Base-by-base conservation (phyloP, 2,113 vertebrate species). In the Oplegnathus fasciatus region DNA sequence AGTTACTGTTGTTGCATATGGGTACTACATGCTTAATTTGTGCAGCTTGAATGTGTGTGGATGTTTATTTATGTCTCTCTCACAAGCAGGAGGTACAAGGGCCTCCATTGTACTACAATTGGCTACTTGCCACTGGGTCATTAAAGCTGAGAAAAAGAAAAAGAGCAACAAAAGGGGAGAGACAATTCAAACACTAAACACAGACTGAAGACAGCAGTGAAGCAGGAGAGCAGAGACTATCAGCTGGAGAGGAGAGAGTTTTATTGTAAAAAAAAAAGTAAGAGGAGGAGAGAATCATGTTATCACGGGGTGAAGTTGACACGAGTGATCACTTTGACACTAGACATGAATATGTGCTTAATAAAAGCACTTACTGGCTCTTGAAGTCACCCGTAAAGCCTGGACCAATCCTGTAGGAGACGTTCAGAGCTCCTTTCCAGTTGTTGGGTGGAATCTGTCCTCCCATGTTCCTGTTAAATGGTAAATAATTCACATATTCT, bases 351-450 rank as follows among this genome's bases (percentile, higher is more conserved):
- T 24, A 58, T 37, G 64, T 26, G 10, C 42, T 67, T 11, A 32
- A 62, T 20, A 22, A 24, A 37, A 81, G 22, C 54, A 87, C 94
- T 94, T 86, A 98, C 98, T 96, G 96, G 78, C 69, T 90, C 72
- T 90, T 92, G 79, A 93, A 90, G 24, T 18, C 89, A 1, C 82
- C 89, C 3, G 17, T 75, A 89, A 98, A 99, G 67, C 98, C 98
- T 22, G 98, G 98, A 6, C 98, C 98, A 20, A 96, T 94, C 17
- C 94, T 96, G 58, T 99, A 99, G 24, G 96, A 90, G 37, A 99
- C 93, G 14, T 97, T 96, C 57, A 99, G 96, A 37, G 91, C 88
- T 79, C 98, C 98, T 84, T 96, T 99, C 98, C 98, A 99, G 89
- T 93, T 95, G 62, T 95, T 91, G 34, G 98, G 98, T 44, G 96